Base-by-base conservation (phyloP, 2,113 vertebrate species). In the Oxyura jamaicensis region DNA sequence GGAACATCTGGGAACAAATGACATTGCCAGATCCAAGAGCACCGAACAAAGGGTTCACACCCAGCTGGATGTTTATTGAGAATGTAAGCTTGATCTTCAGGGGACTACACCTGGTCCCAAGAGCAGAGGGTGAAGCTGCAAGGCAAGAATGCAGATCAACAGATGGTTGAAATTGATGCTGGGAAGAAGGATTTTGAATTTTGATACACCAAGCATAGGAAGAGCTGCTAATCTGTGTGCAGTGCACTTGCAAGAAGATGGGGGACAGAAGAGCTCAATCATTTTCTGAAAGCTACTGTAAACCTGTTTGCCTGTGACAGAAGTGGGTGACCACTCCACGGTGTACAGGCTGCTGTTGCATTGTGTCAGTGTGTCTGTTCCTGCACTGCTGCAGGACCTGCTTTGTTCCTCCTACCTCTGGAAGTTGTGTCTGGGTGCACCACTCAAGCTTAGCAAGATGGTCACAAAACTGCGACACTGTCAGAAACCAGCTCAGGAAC, bases 311-410 rank as follows among this genome's bases (percentile, higher is more conserved):
- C 48, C 48, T 39, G 48, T 14, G 35, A 53, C 68, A 52, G 35
- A 39, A 52, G 0, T 21, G 0, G 0, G 77, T 39, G 60, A 59
- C 36, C 36, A 29, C 16, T 41, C 68, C 36, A 1, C 1, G 31
- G 74, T 67, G 82, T 13, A 58, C 36, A 39, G 36, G 63, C 72
- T 71, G 48, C 39, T 60, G 73, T 42, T 15, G 2, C n/a, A 0
- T 3, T 25, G 25, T 58, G 33, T 36, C 69, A 31, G 28, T 1
- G 0, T 22, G 13, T 31, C 53, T 28, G 25, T n/a, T 56, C 35
- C 46, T 41, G 33, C 31, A 4, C 41, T 0, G 0, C 39, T 84
- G 46, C 46, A 28, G 63, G 55, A 44, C 55, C 83, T 2, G 0
- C 15, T 8, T 33, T 18, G 53, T n/a, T 80, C 39, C 73, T 72